These are phyloP conservation scores for Micrastur ruficollis DNA, from an alignment of 2,797 vertebrate genomes.

Conservation along the genomic window DNA sequence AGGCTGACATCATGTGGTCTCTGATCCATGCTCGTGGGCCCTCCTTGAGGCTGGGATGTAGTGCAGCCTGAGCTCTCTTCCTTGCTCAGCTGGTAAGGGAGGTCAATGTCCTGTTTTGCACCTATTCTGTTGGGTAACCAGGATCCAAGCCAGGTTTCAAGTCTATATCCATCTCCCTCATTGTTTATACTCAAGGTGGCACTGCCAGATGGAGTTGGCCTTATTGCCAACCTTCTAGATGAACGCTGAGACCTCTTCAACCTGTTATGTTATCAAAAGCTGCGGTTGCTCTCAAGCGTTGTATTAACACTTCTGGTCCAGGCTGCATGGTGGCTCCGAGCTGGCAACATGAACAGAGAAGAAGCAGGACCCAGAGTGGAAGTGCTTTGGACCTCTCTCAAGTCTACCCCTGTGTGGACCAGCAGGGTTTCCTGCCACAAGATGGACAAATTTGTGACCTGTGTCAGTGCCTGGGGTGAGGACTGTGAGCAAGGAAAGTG, in stretches of 20 bases:
- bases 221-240: fast-evolving
- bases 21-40: neutral
- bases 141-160: neutral
- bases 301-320: neutral
- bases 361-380: neutral
- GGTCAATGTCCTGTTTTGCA: neutral
- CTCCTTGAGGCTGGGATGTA: neutral
- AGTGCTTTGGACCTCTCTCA: neutral
- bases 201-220: neutral
- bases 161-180: neutral
- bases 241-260: neutral
- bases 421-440: neutral
- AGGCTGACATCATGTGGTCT: neutral
- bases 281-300: neutral
- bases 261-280: neutral
- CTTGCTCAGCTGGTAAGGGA: neutral
- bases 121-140: neutral
- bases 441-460: neutral
- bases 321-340: neutral
- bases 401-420: neutral
- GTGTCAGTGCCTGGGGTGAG: neutral
- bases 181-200: neutral
- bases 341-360: neutral
- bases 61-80: neutral
- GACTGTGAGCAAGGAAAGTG: neutral